Evolutionary conservation across 2,888 invertebrate genomes (phyloP), one percentile per base, ranked within the genome.

Genomic region (Platycheirus rosarum): DNA sequence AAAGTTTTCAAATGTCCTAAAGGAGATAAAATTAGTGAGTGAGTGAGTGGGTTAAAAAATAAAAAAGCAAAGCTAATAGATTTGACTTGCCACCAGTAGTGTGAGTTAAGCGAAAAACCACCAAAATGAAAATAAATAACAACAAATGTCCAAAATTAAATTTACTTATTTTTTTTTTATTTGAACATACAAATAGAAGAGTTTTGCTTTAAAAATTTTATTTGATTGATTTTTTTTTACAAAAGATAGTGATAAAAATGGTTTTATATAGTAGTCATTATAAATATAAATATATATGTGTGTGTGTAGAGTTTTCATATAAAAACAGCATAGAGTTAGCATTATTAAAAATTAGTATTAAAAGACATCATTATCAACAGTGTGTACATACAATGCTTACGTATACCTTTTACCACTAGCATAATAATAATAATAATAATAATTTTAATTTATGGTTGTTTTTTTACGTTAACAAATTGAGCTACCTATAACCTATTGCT

Each of bases 161-260:
- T 40, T 46, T 35, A 23, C 42, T 65, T 14, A 42, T 60, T 65
- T 80, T 66, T 65, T 70, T 70, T 62, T 42, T 66, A n/a, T n/a
- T n/a, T n/a, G n/a, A 80, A 80, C 71, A 57, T 49, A 55, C 48
- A 75, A 70, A 65, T 79, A 80, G 70, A 77, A 32, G 29, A 40
- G 8, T 4, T 32, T 32, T 32, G 1, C 8, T 2, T 49, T 40
- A 35, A 20, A n/a, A n/a, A n/a, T 40, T 63, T 55, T 55, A 55
- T 55, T 37, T 55, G 11, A 6, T 35, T 35, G 16, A 37, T 4
- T 4, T 26, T 48, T 55, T 57, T 80, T 66, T 76, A 77, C 53
- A 80, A 71, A 80, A 76, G 55, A 62, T 32, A 20, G 75, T 77
- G 80, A 60, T 77, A 76, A 77, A 80, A 80, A 71, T 76, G 65